Conservation (phyloP, 2,113 vertebrate genomes). For the Ploceus nigricollis region DNA sequence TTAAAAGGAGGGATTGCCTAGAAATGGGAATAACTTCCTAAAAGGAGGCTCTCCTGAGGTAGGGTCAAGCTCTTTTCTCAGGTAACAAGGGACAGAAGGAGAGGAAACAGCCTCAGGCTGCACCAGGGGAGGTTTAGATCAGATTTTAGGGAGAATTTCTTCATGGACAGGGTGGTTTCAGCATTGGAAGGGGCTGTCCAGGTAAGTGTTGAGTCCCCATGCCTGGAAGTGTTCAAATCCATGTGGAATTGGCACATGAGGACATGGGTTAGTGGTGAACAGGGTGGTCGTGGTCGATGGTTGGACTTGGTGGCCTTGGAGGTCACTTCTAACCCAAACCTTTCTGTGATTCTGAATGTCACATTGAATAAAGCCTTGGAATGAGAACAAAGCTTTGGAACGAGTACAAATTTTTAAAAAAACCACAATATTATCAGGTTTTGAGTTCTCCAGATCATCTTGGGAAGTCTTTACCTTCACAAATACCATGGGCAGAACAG, state of each 20-base stretch:
- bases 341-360: not conserved
- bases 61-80: not conserved
- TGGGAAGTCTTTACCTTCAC: not conserved
- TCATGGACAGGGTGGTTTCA: not conserved
- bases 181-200: not conserved
- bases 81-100: not conserved
- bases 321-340: not conserved
- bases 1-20: not conserved
- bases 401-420: not conserved
- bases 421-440: fast-evolving
- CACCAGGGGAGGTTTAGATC: not conserved
- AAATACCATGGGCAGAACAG: not conserved
- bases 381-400: not conserved
- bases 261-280: not conserved
- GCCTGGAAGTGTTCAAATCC: not conserved
- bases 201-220: not conserved
- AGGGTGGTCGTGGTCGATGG: not conserved
- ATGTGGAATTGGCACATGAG: not conserved
- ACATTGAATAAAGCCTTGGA: not conserved
- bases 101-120: not conserved
- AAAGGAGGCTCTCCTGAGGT: not conserved
- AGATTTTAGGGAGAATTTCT: not conserved
- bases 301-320: not conserved
- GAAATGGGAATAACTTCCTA: not conserved
- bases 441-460: not conserved